Conservation (phyloP, 2,113 vertebrate species). For the Taurulus bubalis region DNA sequence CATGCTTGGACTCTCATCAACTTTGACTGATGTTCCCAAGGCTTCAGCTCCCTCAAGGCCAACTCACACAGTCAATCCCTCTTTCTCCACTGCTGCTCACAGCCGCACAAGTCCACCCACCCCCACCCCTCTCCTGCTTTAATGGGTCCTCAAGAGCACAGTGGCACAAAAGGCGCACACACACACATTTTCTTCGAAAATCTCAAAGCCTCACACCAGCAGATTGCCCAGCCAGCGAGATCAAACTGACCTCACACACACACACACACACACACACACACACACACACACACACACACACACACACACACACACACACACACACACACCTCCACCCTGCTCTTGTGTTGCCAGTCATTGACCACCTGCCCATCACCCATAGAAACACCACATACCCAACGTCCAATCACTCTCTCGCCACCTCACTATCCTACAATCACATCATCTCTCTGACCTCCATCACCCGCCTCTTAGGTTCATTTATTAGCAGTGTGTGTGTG, state of each 20-base stretch:
- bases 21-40: conserved; percentile 60
- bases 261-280: conserved; percentile 13
- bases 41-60: conserved; percentile 60
- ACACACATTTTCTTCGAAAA: conserved; percentile 26
- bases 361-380: conserved; percentile 52
- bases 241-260: conserved; percentile 41
- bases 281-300: conserved; percentile 15
- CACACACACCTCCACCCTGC: conserved; percentile 1
- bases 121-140: conserved; percentile 49
- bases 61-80: conserved; percentile 50
- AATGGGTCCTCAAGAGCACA: conserved; percentile 62
- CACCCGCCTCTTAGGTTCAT: conserved; percentile 21
- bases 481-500: conserved; percentile 3
- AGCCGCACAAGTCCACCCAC: conserved; percentile 46
- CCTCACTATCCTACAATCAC: conserved; percentile 25
- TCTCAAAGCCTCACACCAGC: conserved; percentile 50
- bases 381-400: conserved; percentile 22
- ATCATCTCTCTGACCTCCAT: not conserved
- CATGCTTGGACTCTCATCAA: conserved; percentile 36
- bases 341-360: conserved; percentile 29
- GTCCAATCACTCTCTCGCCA: conserved; percentile 25
- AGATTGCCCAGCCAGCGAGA: conserved; percentile 36
- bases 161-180: conserved; percentile 54
- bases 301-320: conserved; percentile 1
- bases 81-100: conserved; percentile 20